Conservation (phyloP, 2,113 vertebrate genomes). For the Clarias macrocephalus region DNA sequence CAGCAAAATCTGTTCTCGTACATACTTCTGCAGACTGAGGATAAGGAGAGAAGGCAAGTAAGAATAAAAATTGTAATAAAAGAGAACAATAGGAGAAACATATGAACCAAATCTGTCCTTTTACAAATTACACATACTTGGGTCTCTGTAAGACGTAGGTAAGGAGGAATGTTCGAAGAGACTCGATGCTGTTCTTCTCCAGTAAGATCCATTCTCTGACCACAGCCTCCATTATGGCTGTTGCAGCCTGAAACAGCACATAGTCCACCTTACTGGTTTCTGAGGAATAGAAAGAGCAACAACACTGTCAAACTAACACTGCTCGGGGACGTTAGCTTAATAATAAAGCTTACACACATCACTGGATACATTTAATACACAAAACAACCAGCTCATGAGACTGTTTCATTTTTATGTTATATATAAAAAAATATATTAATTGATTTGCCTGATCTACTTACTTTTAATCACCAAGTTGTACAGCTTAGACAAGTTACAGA, state of each 20-base stretch:
- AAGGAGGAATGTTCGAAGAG: constrained; percentile 94
- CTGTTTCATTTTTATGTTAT: neutral
- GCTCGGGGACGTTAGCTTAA: neutral
- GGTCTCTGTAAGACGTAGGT: constrained; percentile 98
- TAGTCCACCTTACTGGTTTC: constrained; percentile 99
- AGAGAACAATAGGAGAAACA: neutral
- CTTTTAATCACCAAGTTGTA: neutral
- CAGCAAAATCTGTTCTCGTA: constrained; percentile 96
- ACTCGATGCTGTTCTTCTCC: constrained; percentile 95
- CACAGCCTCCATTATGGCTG: constrained; percentile 97
- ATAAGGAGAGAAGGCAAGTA: neutral
- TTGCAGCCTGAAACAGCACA: constrained; percentile 98
- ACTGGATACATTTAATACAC: neutral
- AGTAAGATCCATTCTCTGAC: constrained; percentile 97
- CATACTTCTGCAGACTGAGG: constrained; percentile 94
- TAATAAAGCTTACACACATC: neutral
- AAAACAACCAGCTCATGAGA: neutral
- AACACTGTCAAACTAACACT: neutral
- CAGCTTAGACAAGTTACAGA: neutral
- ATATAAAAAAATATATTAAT: neutral
- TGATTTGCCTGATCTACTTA: neutral
- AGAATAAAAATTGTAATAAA: neutral
- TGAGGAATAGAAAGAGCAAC: constrained; percentile 63
- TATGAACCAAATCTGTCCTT: neutral
- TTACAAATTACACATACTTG: constrained; percentile 79